Conservation (phyloP, 2,797 vertebrate genomes). For the Artibeus jamaicensis region DNA sequence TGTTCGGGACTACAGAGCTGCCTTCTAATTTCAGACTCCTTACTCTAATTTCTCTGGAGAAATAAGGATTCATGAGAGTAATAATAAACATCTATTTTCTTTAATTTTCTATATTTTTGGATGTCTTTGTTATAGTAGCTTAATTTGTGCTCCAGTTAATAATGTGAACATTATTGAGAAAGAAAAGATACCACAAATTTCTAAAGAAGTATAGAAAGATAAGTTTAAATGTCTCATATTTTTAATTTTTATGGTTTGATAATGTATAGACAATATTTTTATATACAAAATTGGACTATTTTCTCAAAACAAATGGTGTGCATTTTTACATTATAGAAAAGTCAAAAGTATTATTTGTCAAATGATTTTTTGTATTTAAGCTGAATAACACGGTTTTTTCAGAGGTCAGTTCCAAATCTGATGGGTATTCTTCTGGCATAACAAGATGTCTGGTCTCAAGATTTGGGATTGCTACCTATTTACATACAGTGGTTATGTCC, state of each 20-base stretch:
- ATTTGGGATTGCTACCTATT: background rate
- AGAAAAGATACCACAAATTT: background rate
- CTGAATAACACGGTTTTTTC: background rate
- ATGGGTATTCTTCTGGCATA: background rate
- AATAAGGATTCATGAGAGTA: background rate
- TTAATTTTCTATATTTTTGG: background rate
- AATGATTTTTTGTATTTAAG: background rate
- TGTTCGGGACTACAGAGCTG: background rate
- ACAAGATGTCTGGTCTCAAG: background rate
- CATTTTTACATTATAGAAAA: background rate
- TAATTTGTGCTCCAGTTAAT: background rate
- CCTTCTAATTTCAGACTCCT: background rate
- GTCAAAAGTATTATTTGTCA: background rate
- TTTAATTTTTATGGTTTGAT: background rate
- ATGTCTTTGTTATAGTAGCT: background rate
- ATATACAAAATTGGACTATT: background rate
- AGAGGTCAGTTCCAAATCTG: background rate
- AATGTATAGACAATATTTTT: background rate
- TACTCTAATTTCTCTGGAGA: background rate
- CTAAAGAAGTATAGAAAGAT: background rate
- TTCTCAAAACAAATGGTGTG: background rate
- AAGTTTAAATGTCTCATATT: background rate
- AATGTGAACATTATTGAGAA: background rate
- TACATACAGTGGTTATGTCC: background rate
- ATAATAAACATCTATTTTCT: background rate